Percentiles rank a stretch among this genome's conserved stretches.
These are phyloP conservation scores for Delphinapterus leucas DNA, from an alignment of 2,113 vertebrate species.

Conservation along the genomic window DNA sequence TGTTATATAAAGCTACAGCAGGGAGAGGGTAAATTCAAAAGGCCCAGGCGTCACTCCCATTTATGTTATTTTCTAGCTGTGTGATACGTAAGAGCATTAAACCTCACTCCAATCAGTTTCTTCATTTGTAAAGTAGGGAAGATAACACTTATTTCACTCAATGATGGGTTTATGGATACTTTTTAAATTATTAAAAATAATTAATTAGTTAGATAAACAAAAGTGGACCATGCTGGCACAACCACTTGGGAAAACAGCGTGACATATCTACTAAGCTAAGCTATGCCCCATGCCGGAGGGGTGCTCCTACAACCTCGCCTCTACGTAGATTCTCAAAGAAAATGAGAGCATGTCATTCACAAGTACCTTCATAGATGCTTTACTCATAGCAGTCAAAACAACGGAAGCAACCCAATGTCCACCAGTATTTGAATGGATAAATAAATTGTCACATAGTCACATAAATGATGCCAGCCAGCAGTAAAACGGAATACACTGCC, in stretches of 20 bases:
- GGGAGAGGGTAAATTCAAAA: neutral
- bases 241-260: neutral
- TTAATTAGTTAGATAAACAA: neutral
- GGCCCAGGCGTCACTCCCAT: neutral
- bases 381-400: neutral
- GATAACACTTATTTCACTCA: neutral
- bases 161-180: neutral
- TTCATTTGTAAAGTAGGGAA: neutral
- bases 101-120: neutral
- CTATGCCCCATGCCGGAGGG: no score
- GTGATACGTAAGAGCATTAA: neutral
- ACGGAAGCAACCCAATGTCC: neutral
- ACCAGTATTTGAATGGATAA: neutral
- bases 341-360: neutral
- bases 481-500: neutral
- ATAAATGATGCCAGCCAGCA: neutral
- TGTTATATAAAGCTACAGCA: neutral
- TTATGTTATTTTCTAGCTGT: neutral
- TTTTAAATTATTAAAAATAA: neutral
- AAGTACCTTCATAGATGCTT: neutral
- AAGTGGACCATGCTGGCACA: neutral
- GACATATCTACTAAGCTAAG: neutral
- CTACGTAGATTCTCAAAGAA: neutral
- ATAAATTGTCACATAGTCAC: neutral
- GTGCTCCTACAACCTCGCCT: neutral